phyloP scores from a whole-genome alignment of 2,888 invertebrate species.

The Cremastinae sp. region DNA sequence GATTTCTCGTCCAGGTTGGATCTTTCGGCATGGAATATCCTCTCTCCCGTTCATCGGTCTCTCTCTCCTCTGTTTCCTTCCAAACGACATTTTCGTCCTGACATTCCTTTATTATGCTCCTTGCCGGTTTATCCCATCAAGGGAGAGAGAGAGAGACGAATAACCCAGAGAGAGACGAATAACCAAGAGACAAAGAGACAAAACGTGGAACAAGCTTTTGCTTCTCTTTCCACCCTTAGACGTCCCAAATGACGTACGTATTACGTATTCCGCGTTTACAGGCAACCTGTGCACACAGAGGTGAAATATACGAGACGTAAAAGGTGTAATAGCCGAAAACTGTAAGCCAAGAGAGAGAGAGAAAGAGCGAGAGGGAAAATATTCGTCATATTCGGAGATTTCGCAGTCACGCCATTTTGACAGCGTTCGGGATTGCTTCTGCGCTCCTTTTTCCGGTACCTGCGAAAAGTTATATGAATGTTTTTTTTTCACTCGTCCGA shows the following conservation, averaged over 20 bases:
- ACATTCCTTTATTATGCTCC: conserved; percentile 48
- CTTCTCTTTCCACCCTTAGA: neutral
- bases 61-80: neutral
- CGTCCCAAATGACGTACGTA: conserved; percentile 24
- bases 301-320: conserved; percentile 6
- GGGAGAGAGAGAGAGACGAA: neutral
- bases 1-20: conserved; percentile 58
- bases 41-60: neutral
- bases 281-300: conserved; percentile 19
- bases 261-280: conserved; percentile 28
- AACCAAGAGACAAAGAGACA: too few species aligned
- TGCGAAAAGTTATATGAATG: conserved; percentile 69
- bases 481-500: conserved; percentile 56
- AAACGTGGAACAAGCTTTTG: too few species aligned
- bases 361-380: conserved; percentile 32
- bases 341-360: conserved; percentile 33
- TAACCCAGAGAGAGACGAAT: too few species aligned
- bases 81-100: conserved; percentile 30
- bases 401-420: conserved; percentile 72
- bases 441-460: conserved; percentile 66
- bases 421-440: conserved; percentile 70
- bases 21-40: conserved; percentile 47
- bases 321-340: conserved; percentile 30
- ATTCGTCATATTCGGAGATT: conserved; percentile 64
- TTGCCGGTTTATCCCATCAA: conserved; percentile 17